phyloP scores from a whole-genome alignment of 1,140 invertebrate species.

The Chrysomallon squamiferum region DNA sequence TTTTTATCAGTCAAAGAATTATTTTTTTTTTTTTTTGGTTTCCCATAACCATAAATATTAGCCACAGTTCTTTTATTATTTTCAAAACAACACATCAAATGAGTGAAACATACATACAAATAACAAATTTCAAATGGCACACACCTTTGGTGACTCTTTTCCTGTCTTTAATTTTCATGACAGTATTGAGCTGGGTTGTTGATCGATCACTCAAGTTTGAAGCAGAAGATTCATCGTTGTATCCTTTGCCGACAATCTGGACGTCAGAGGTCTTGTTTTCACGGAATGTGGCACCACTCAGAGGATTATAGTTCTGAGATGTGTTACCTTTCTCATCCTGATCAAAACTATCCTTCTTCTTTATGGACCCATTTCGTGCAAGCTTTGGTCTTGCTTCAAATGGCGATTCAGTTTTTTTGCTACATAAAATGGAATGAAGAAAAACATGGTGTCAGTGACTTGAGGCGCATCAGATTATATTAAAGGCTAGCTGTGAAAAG shows the following conservation, averaged over 20 bases:
- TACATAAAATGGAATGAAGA: constrained; percentile 9
- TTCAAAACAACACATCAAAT: neutral
- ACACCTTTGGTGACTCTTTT: constrained; percentile 39
- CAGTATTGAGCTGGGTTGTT: constrained; percentile 1
- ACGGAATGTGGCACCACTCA: constrained; percentile 59
- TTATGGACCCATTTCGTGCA: constrained; percentile 37
- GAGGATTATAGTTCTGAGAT: constrained; percentile 52
- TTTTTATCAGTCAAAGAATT: too few relatives aligned
- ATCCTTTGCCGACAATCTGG: constrained; percentile 58
- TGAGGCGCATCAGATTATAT: too few relatives aligned
- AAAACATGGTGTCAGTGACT: too few relatives aligned
- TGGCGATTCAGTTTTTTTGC: constrained; percentile 44
- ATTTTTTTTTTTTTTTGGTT: too few relatives aligned
- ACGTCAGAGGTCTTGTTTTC: constrained; percentile 58
- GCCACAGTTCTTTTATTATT: too few relatives aligned
- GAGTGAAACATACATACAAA: neutral
- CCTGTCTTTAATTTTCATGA: constrained; percentile 26
- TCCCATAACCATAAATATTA: too few relatives aligned
- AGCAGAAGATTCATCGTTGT: constrained; percentile 45
- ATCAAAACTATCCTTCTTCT: constrained; percentile 24
- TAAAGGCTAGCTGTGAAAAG: too few relatives aligned
- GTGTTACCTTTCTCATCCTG: constrained; percentile 25
- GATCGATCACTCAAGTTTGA: neutral
- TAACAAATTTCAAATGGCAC: neutral
- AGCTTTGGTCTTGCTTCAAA: constrained; percentile 45